Conservation (phyloP, 2,888 invertebrate species). For the Xestia c-nigrum region DNA sequence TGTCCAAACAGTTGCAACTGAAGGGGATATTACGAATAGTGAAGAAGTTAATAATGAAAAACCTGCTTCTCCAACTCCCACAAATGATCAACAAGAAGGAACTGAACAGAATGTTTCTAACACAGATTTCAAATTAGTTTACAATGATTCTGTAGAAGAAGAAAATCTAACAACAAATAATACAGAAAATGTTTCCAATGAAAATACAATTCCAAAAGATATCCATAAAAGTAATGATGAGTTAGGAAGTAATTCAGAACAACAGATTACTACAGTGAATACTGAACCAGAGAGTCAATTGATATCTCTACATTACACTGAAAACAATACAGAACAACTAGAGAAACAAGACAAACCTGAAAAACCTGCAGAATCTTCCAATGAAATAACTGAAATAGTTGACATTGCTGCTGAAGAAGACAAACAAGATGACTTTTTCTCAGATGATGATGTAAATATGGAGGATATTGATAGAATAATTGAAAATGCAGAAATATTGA, state of each 20-base stretch:
- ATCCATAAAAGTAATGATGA: constrained; percentile 26
- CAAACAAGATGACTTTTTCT: constrained; percentile 69
- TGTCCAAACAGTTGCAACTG: constrained; percentile 17
- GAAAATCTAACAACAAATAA: constrained; percentile 64
- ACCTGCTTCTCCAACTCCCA: constrained; percentile 5
- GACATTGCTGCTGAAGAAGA: constrained; percentile 65
- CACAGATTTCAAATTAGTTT: constrained; percentile 67
- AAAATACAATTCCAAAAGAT: constrained; percentile 37
- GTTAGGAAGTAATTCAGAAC: constrained; percentile 34
- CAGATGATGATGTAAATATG: constrained; percentile 82
- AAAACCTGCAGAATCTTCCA: constrained; percentile 1
- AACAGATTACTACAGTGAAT: constrained; percentile 7
- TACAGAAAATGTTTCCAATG: constrained; percentile 36
- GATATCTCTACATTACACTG: constrained; percentile 59
- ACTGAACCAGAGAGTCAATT: constrained; percentile 64
- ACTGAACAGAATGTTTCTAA: constrained; percentile 65
- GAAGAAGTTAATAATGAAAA: constrained; percentile 37
- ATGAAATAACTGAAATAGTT: constrained; percentile 41
- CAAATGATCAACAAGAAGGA: constrained; percentile 21
- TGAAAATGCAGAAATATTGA: constrained; percentile 80
- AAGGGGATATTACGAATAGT: constrained; percentile 13
- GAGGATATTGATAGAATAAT: constrained; percentile 83
- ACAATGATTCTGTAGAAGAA: constrained; percentile 68
- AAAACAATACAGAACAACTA: constrained; percentile 47
- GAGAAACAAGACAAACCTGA: constrained; percentile 1